Percentiles rank a stretch among this genome's conserved stretches.
phyloP scores from a whole-genome alignment of 2,797 vertebrate genomes.

The Morus bassanus region DNA sequence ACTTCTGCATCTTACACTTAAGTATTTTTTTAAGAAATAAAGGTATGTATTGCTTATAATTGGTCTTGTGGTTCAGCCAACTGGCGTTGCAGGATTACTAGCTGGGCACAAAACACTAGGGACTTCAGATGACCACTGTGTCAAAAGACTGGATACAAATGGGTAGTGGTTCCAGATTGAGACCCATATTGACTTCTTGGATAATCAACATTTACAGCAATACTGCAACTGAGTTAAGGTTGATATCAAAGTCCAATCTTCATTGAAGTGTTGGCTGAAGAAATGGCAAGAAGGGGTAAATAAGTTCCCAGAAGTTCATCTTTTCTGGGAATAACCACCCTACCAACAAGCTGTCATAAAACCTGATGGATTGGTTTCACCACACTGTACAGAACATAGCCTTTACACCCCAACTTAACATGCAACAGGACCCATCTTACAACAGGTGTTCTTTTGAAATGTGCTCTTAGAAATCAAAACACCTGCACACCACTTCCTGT shows the following conservation, averaged over 20 bases:
- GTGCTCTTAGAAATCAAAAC: not conserved
- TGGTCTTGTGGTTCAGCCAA: not conserved
- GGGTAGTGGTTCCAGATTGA: not conserved
- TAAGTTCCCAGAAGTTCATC: not conserved
- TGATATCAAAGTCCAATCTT: not conserved
- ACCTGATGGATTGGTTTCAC: not conserved
- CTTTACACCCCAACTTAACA: not conserved
- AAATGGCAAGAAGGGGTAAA: not conserved
- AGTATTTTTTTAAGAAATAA: not conserved
- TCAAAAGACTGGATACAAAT: not conserved
- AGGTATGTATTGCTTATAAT: not conserved
- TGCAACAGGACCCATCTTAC: not conserved
- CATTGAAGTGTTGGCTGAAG: not conserved
- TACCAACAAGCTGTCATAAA: not conserved
- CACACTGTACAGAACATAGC: not conserved
- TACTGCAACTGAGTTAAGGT: not conserved
- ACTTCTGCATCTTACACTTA: not conserved
- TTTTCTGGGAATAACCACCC: not conserved
- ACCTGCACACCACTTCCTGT: not conserved
- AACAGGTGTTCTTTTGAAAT: not conserved
- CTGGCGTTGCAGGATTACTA: not conserved
- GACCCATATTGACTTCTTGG: not conserved
- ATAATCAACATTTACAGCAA: not conserved
- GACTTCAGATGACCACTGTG: not conserved
- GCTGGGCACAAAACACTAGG: not conserved